A percentile compares a stretch with the other conserved stretches of the same genome.
Conservation (phyloP, 2,113 vertebrate genomes). For the Formicarius rufipectus region DNA sequence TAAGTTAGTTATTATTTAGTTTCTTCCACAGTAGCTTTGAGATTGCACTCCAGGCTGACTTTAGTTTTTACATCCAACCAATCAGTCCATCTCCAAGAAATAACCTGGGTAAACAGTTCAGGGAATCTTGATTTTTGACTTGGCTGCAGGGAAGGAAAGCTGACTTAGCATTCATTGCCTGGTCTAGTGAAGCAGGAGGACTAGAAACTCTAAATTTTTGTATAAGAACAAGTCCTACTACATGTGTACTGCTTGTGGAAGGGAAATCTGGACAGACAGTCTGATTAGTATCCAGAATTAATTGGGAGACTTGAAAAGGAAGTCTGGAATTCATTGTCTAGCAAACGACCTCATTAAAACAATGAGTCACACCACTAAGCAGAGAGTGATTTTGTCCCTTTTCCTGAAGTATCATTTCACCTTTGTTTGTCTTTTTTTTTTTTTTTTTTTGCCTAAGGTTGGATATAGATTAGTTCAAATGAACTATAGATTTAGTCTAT, state of each 20-base stretch:
- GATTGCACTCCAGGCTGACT: background rate
- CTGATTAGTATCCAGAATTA: conserved; percentile 31
- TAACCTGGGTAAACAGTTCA: background rate
- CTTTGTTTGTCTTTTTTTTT: conserved; percentile 1
- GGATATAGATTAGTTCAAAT: background rate
- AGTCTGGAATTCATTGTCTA: conserved; percentile 24
- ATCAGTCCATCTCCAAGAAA: background rate
- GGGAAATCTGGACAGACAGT: background rate
- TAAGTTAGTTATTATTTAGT: background rate
- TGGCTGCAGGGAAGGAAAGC: background rate
- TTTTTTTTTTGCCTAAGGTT: too few relatives aligned
- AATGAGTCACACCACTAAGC: background rate
- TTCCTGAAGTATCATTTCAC: conserved; percentile 15
- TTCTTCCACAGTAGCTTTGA: background rate
- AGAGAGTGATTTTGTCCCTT: background rate
- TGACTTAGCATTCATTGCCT: background rate
- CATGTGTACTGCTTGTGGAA: background rate
- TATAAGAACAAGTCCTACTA: background rate
- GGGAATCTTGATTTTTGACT: background rate
- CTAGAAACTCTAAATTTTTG: background rate
- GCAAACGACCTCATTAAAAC: conserved; percentile 38
- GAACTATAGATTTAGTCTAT: background rate
- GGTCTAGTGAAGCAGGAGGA: background rate
- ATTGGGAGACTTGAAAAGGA: conserved; percentile 19
- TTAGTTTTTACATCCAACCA: background rate